Evolutionary conservation across 2,113 vertebrate species (phyloP).

Genomic region (Scomber colias): DNA sequence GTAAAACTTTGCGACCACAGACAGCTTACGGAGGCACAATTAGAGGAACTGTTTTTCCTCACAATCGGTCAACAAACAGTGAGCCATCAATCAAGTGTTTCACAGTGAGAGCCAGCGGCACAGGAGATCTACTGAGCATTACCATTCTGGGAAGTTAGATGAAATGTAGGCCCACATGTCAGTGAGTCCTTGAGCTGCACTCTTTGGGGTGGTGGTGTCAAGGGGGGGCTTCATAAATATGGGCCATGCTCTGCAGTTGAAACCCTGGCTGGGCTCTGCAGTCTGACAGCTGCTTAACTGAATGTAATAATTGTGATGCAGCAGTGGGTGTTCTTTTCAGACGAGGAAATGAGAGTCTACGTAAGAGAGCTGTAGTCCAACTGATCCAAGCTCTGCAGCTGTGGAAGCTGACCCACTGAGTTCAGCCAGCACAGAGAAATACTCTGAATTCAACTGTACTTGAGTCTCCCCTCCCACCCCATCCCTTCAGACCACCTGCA

Average conservation of each 20-base stretch:
- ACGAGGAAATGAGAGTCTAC: constrained; percentile 50
- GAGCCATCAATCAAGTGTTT: constrained; percentile 5
- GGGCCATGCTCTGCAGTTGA: constrained; percentile 21
- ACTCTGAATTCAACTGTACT: constrained; percentile 42
- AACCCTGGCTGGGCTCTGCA: constrained; percentile 7
- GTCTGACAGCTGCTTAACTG: constrained; percentile 42
- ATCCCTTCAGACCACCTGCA: constrained; percentile 60
- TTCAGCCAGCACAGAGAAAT: constrained; percentile 14
- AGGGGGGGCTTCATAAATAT: constrained; percentile 9
- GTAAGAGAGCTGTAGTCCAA: constrained; percentile 44
- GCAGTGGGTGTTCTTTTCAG: constrained; percentile 50
- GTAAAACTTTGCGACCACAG: background rate
- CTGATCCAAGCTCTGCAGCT: constrained; percentile 55
- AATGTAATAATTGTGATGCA: constrained; percentile 51
- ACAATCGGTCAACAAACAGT: constrained; percentile 15
- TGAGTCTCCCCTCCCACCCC: background rate
- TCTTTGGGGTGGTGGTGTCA: background rate
- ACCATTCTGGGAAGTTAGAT: constrained; percentile 27
- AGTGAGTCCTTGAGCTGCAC: constrained; percentile 2
- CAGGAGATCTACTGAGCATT: background rate
- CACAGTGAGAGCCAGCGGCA: background rate
- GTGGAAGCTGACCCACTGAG: constrained; percentile 19
- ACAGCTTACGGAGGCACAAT: background rate
- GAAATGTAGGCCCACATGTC: background rate
- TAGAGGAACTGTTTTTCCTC: background rate